These are phyloP conservation scores for Pseudobourletiella spinata DNA, from an alignment of 1,140 invertebrate genomes.

Conservation along the genomic window DNA sequence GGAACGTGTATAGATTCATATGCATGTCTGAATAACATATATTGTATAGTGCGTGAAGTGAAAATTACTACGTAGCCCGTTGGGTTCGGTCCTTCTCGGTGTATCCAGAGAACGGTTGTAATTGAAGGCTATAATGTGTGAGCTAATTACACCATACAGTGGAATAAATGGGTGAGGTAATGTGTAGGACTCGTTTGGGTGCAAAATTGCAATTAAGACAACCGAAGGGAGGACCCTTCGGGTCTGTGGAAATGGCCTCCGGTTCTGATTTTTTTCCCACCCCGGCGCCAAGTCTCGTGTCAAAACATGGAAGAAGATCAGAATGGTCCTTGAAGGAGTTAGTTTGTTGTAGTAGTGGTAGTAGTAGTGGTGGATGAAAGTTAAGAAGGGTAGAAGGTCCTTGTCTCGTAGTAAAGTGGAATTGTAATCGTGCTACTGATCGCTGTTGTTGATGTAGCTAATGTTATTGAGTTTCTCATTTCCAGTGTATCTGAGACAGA, in stretches of 20 bases:
- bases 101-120: too few relatives aligned
- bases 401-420: too few relatives aligned
- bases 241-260: background rate
- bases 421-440: background rate
- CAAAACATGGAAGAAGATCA: background rate
- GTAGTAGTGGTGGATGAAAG: too few relatives aligned
- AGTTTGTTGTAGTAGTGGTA: too few relatives aligned
- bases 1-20: too few relatives aligned
- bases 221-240: constrained; percentile 10
- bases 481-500: background rate
- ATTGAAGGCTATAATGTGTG: too few relatives aligned
- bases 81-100: too few relatives aligned
- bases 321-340: background rate
- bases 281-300: constrained; percentile 13
- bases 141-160: background rate
- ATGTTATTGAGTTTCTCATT: background rate
- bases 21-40: too few relatives aligned
- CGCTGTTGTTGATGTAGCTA: background rate
- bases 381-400: background rate
- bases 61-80: too few relatives aligned
- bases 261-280: background rate
- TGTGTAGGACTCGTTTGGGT: background rate
- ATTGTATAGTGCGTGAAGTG: too few relatives aligned
- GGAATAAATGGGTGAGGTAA: background rate
- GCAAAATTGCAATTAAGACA: constrained; percentile 22